Evolutionary conservation across 2,113 vertebrate genomes (phyloP).

Genomic region (Rafetus swinhoei): DNA sequence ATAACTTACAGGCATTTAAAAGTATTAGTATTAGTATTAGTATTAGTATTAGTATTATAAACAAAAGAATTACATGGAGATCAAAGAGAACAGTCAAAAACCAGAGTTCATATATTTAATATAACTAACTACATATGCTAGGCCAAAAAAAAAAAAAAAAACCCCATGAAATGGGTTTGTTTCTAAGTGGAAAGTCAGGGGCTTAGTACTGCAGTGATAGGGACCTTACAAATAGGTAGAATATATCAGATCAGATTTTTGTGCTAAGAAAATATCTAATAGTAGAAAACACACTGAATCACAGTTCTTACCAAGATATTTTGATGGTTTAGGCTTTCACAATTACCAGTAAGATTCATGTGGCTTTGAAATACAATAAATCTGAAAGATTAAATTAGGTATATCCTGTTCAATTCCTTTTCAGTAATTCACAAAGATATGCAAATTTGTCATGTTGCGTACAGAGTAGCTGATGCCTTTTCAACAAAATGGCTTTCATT

Average conservation of each 20-base stretch:
- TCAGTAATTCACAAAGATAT: conserved; percentile 17
- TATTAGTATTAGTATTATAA: background rate
- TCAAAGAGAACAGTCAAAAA: background rate
- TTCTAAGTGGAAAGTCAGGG: background rate
- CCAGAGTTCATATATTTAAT: background rate
- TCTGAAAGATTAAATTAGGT: background rate
- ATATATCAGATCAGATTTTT: background rate
- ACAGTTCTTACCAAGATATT: background rate
- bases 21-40: background rate
- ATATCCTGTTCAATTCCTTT: background rate
- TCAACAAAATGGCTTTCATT: conserved; percentile 1
- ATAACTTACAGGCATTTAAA: background rate
- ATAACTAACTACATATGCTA: background rate
- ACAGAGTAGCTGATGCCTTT: background rate
- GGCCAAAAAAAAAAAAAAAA: background rate
- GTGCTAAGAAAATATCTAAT: background rate
- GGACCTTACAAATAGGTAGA: background rate
- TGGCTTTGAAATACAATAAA: background rate
- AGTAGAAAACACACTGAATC: background rate
- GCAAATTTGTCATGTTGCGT: background rate
- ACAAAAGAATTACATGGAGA: background rate
- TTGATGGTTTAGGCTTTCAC: background rate
- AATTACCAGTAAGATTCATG: background rate
- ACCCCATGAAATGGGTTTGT: too few species aligned
- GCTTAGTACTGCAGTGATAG: background rate